phyloP scores from a whole-genome alignment of 2,113 vertebrate genomes.

The Amphilophus citrinellus region DNA sequence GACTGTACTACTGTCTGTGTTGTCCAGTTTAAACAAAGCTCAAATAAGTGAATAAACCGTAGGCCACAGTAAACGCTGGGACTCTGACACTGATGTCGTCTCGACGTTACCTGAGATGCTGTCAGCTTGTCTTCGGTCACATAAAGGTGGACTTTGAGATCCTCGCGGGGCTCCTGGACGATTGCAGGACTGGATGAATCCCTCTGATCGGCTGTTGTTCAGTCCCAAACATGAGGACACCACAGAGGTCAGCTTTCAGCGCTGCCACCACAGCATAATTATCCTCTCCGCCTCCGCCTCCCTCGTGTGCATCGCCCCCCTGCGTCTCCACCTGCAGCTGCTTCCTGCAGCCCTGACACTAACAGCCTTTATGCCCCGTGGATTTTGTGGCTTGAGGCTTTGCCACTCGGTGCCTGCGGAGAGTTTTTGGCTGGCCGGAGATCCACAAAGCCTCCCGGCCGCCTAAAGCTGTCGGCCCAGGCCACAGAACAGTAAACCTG shows the following conservation, averaged over 20 bases:
- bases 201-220: neutral
- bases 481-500: constrained; percentile 70
- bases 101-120: neutral
- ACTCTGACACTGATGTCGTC: no score
- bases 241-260: neutral
- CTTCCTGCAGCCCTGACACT: constrained; percentile 48
- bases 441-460: constrained; percentile 46
- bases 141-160: neutral
- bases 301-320: constrained; percentile 10
- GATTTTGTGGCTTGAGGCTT: constrained; percentile 72
- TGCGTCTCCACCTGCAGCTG: constrained; percentile 43
- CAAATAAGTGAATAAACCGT: no score
- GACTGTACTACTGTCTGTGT: no score
- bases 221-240: neutral
- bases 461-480: constrained; percentile 42
- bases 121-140: neutral
- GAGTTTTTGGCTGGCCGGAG: constrained; percentile 57
- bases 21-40: no score
- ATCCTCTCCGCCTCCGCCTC: constrained; percentile 23
- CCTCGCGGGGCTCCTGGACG: neutral
- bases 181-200: neutral
- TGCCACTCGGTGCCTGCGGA: constrained; percentile 46
- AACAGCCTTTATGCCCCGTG: constrained; percentile 64
- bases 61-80: no score
- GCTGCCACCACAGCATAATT: constrained; percentile 6